phyloP scores from a whole-genome alignment of 2,797 vertebrate genomes.

The Urophycis tenuis region DNA sequence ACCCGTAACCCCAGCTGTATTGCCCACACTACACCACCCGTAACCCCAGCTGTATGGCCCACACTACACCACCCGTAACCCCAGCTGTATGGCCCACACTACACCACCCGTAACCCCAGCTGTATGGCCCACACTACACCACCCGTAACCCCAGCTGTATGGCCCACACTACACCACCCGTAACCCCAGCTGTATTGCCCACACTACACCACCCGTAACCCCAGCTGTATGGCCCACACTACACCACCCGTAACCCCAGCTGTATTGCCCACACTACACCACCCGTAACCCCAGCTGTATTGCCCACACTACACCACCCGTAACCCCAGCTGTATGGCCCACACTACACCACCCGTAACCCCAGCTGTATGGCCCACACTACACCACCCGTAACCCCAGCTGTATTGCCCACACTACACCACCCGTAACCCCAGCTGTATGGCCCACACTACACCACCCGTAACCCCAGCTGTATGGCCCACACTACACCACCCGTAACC shows the following conservation, averaged over 20 bases:
- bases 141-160: conserved; percentile 18
- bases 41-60: conserved; percentile 30
- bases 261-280: conserved; percentile 29
- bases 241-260: conserved; percentile 15
- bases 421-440: conserved; percentile 18
- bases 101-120: conserved; percentile 15
- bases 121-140: conserved; percentile 30
- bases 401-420: conserved; percentile 29
- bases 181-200: conserved; percentile 29
- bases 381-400: conserved; percentile 15
- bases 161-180: conserved; percentile 25
- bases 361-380: conserved; percentile 36
- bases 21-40: conserved; percentile 25
- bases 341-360: conserved; percentile 18
- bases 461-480: conserved; percentile 30
- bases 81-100: conserved; percentile 36
- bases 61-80: conserved; percentile 18
- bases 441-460: conserved; percentile 25
- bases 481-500: conserved; percentile 18
- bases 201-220: conserved; percentile 18
- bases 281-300: conserved; percentile 18
- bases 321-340: conserved; percentile 30
- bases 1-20: conserved; percentile 18
- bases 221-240: conserved; percentile 36
- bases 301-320: conserved; percentile 25